Base-by-base conservation (phyloP, 2,797 vertebrate species). In the Tenualosa ilisha region DNA sequence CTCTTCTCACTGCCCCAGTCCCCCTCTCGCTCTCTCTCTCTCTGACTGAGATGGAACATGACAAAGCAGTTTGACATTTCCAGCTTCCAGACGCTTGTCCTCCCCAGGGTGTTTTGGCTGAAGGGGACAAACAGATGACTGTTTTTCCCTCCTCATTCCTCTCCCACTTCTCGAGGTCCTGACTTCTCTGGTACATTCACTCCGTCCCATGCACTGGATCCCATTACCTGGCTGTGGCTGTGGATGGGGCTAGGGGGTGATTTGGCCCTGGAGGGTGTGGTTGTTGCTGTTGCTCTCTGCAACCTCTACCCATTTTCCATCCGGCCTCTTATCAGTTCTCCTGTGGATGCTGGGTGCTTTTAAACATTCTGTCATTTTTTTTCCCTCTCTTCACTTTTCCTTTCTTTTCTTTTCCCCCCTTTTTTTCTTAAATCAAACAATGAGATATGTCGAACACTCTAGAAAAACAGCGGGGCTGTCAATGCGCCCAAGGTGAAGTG, bases 21-120 rank as follows among this genome's bases (percentile, higher is more conserved):
- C 3, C 1, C 3, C 61, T 65, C 24, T 13, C 26, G 13, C 11
- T 43, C 68, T 8, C 68, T 43, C 68, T 46, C 89, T 91, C 88
- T 88, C 90, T 95, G 92, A 94, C 91, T 91, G 89, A 93, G 91
- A 95, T 91, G 89, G 91, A 90, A 95, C 90, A 84, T 93, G 93
- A 95, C 94, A 94, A 95, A 94, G 93, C 92, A 94, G 93, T 95
- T 94, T 96, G 94, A 96, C 94, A 96, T 95, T 95, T 95, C 88
- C 93, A 94, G 94, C 90, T 93, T 90, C 91, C 93, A 93, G 91
- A 94, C 91, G 84, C 86, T 92, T 83, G 37, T 50, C 89, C 92
- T 87, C 91, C 94, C 92, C 91, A 89, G 83, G 92, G 93, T 91
- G 90, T 93, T 94, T 91, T 92, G 89, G 89, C 91, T 92, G 87